phyloP scores from a whole-genome alignment of 2,797 vertebrate genomes.

The Halcyon leucocephala region DNA sequence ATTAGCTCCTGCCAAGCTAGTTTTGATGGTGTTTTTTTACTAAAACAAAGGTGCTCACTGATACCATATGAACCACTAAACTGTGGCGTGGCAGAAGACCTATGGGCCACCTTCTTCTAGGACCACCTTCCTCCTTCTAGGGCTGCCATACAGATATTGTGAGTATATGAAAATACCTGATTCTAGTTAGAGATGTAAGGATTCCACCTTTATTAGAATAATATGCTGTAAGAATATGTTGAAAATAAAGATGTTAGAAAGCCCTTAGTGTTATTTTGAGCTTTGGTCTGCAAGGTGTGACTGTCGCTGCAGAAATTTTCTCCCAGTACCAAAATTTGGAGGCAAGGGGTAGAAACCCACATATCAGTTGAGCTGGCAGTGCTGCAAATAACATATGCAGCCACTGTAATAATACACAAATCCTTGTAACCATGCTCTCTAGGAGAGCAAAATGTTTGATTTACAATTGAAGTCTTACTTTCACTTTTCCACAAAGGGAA shows the following conservation, averaged over 20 bases:
- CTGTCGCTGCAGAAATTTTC: not conserved
- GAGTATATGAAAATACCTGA: not conserved
- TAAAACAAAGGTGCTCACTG: not conserved
- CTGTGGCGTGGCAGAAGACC: not conserved
- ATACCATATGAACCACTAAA: not conserved
- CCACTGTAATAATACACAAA: not conserved
- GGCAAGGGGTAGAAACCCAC: not conserved
- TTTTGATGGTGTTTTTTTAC: not conserved
- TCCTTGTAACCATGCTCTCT: not conserved
- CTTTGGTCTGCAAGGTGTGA: not conserved
- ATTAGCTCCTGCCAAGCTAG: not conserved
- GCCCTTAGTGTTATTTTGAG: not conserved
- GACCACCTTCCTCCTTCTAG: not conserved
- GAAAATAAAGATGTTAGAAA: not conserved
- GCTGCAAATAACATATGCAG: not conserved
- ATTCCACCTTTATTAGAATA: not conserved
- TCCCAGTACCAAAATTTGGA: not conserved
- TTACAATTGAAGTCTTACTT: not conserved
- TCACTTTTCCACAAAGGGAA: not conserved
- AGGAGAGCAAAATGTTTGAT: not conserved
- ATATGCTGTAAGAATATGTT: not conserved
- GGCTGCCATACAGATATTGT: too few species aligned
- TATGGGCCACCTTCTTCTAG: not conserved
- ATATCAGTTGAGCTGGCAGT: fast-evolving
- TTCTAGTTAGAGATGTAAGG: not conserved